A percentile compares a stretch with the other conserved stretches of the same genome.
Evolutionary conservation across 2,888 invertebrate genomes (phyloP).

Genomic region (Athalia cordata): DNA sequence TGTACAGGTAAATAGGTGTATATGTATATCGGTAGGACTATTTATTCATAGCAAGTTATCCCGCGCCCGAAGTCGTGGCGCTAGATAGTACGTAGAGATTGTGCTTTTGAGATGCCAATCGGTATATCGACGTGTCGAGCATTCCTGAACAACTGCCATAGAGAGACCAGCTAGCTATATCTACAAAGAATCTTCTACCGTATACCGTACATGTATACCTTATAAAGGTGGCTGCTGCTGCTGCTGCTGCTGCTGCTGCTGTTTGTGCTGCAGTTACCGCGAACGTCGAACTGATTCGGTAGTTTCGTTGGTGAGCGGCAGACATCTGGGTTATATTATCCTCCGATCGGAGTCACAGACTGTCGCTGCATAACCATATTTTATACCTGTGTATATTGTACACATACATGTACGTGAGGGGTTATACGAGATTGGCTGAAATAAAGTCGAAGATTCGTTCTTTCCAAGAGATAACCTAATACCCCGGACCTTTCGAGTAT

Average conservation of each 20-base stretch:
- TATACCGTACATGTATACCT: too few relatives aligned
- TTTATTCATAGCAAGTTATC: slow-evolving; percentile 27
- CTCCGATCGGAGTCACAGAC: slow-evolving; percentile 16
- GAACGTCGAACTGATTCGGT: slow-evolving; percentile 20
- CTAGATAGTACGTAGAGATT: slow-evolving; percentile 32
- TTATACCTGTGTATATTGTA: not conserved
- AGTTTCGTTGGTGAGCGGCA: slow-evolving; percentile 26
- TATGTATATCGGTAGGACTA: slow-evolving; percentile 1
- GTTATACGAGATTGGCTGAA: slow-evolving; percentile 24
- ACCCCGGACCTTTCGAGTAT: not conserved
- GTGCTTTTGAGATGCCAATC: slow-evolving; percentile 42
- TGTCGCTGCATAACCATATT: too few relatives aligned
- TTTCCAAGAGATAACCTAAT: slow-evolving; percentile 27
- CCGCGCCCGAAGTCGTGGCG: not conserved
- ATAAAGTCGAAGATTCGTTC: slow-evolving; percentile 37
- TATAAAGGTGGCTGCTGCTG: not conserved
- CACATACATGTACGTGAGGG: not conserved
- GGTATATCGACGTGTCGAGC: slow-evolving; percentile 44
- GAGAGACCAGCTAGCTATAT: too few relatives aligned
- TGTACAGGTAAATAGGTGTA: not conserved
- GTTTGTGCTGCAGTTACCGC: slow-evolving; percentile 21
- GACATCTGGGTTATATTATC: slow-evolving; percentile 43
- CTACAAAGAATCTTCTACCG: too few relatives aligned
- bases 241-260: not conserved
- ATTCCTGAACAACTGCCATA: slow-evolving; percentile 40